Percentiles rank a stretch among this genome's conserved stretches.
phyloP scores from a whole-genome alignment of 2,888 invertebrate genomes.

The Tenodera sinensis region DNA sequence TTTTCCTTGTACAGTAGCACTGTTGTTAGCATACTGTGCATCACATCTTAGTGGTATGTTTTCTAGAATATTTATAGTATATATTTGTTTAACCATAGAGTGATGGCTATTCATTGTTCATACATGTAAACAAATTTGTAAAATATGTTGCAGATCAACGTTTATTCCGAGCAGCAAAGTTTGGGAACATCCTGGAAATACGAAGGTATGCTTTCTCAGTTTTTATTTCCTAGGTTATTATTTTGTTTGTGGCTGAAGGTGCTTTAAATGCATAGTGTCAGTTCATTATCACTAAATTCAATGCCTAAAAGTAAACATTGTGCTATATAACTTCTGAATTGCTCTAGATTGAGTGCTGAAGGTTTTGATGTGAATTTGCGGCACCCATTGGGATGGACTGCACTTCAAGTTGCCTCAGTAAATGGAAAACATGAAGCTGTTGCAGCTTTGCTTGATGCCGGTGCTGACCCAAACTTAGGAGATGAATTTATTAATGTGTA shows the following conservation, averaged over 20 bases:
- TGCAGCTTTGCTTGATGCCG: conserved; percentile 60
- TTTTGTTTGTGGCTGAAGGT: not conserved
- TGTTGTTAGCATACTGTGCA: not conserved
- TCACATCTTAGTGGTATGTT: not conserved
- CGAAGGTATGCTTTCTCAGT: conserved; percentile 42
- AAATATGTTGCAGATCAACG: conserved; percentile 43
- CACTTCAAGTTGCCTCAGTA: conserved; percentile 79
- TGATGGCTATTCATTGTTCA: not conserved
- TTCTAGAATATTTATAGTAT: not conserved
- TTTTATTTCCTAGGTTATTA: too few relatives aligned
- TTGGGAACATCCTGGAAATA: conserved; percentile 50
- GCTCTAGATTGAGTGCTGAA: conserved; percentile 44
- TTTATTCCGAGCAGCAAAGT: conserved; percentile 51
- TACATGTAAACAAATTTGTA: not conserved
- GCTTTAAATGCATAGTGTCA: too few relatives aligned
- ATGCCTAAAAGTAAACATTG: too few relatives aligned
- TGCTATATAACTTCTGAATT: not conserved
- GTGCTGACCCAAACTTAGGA: conserved; percentile 73
- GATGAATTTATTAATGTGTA: conserved; percentile 73
- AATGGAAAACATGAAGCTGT: conserved; percentile 64
- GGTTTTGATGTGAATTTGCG: conserved; percentile 62
- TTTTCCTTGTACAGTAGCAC: not conserved
- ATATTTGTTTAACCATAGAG: not conserved
- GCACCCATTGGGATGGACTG: conserved; percentile 82
- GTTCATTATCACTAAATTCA: too few relatives aligned